A percentile compares a stretch with the other conserved stretches of the same genome.
phyloP scores from a whole-genome alignment of 2,888 invertebrate species.

The Cantharis rustica region DNA sequence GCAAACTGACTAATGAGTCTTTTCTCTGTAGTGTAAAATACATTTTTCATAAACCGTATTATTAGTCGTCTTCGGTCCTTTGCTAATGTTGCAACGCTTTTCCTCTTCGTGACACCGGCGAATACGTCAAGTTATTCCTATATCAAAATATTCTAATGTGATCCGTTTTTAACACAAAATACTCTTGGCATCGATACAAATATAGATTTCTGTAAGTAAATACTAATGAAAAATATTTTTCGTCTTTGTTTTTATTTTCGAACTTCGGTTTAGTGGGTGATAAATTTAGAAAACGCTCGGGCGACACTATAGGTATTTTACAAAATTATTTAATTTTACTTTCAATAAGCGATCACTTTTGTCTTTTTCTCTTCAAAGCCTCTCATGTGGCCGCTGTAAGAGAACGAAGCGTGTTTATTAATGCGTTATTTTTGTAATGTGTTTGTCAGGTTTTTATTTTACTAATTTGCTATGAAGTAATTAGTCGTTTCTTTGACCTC shows the following conservation, averaged over 20 bases:
- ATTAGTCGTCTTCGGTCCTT: neutral
- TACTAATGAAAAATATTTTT: conserved; percentile 4
- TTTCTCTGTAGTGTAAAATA: conserved; percentile 2
- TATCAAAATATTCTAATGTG: conserved; percentile 19
- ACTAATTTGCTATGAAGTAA: conserved; percentile 15
- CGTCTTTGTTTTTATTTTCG: neutral
- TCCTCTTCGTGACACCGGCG: neutral
- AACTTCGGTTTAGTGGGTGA: neutral
- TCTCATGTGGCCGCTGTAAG: neutral
- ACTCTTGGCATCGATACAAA: conserved; percentile 33
- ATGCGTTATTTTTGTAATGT: conserved; percentile 17
- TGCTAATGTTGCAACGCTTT: neutral
- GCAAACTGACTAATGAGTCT: conserved; percentile 25
- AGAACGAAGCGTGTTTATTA: conserved; percentile 2
- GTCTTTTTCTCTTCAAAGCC: neutral
- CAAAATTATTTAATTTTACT: conserved; percentile 18
- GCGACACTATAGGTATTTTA: conserved; percentile 25
- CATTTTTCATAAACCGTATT: neutral
- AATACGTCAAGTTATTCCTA: conserved; percentile 3
- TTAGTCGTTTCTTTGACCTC: conserved; percentile 30
- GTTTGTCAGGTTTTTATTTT: conserved; percentile 2
- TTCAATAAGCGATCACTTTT: conserved; percentile 14
- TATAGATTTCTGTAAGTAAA: conserved; percentile 33
- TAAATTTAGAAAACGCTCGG: conserved; percentile 2
- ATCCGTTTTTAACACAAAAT: conserved; percentile 29